Percentiles rank a stretch among this genome's conserved stretches.
Conservation (phyloP, 2,113 vertebrate species). For the Bos indicus region DNA sequence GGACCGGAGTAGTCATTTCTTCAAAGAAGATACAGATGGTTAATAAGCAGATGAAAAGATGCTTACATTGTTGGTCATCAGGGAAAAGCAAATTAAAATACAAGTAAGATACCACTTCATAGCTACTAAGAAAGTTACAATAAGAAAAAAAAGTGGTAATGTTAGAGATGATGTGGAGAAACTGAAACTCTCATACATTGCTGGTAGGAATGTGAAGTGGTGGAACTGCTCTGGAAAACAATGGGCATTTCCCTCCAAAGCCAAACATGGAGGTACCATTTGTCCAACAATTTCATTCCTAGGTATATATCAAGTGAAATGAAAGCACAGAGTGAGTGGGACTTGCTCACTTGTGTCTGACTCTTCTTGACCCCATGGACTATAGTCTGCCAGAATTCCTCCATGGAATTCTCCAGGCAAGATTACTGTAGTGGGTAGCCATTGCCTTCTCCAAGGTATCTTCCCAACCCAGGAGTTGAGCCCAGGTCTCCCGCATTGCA, state of each 20-base stretch:
- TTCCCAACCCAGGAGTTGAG: neutral
- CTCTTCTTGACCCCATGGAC: neutral
- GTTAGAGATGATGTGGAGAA: neutral
- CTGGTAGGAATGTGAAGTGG: neutral
- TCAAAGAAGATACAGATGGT: neutral
- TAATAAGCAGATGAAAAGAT: neutral
- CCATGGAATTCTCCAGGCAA: neutral
- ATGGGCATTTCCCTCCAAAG: neutral
- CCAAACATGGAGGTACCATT: neutral
- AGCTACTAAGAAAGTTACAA: neutral
- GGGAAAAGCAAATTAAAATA: neutral
- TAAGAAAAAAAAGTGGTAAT: neutral
- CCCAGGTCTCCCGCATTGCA: neutral
- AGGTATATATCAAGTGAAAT: neutral
- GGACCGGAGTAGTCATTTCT: neutral
- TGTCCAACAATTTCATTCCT: neutral
- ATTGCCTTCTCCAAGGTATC: neutral
- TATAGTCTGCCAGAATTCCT: neutral
- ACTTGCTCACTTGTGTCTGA: neutral
- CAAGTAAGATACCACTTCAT: neutral
- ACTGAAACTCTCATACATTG: neutral
- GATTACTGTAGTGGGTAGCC: neutral
- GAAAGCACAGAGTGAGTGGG: neutral
- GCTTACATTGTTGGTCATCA: neutral
- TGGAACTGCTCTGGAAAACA: neutral